A percentile compares a stretch with the other conserved stretches of the same genome.
These are phyloP conservation scores for Variabilichromis moorii DNA, from an alignment of 2,113 vertebrate species.

Conservation along the genomic window DNA sequence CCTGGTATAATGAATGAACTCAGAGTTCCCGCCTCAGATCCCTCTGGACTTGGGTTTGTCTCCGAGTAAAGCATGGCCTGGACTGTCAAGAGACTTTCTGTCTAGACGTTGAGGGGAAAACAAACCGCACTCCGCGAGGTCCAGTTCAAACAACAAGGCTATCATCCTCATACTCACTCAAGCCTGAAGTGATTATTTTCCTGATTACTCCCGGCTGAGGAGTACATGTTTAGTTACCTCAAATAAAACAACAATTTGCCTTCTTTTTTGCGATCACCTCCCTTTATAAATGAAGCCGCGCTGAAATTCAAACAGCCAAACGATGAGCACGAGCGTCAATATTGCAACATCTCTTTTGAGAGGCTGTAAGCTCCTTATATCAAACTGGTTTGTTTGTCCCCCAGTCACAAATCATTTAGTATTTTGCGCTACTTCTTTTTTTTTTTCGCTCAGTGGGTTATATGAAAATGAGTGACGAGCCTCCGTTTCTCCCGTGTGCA, in stretches of 20 bases:
- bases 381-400: slow-evolving; percentile 61
- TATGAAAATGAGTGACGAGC: slow-evolving; percentile 60
- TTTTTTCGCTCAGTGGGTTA: slow-evolving; percentile 49
- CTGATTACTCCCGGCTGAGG: slow-evolving; percentile 41
- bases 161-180: slow-evolving; percentile 9
- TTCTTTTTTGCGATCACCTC: slow-evolving; percentile 40
- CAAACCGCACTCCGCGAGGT: slow-evolving; percentile 1
- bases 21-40: slow-evolving; percentile 7
- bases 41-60: slow-evolving; percentile 34
- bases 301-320: slow-evolving; percentile 34
- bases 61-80: neutral
- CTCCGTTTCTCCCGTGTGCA: slow-evolving; percentile 60
- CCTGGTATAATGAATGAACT: slow-evolving; percentile 54
- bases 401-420: slow-evolving; percentile 67
- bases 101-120: slow-evolving; percentile 32
- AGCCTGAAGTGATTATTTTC: slow-evolving; percentile 35
- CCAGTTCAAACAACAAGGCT: slow-evolving; percentile 39
- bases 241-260: slow-evolving; percentile 46
- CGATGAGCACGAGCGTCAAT: slow-evolving; percentile 19
- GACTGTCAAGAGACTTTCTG: slow-evolving; percentile 27
- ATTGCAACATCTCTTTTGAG: slow-evolving; percentile 46
- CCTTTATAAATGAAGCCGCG: slow-evolving; percentile 37
- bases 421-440: slow-evolving; percentile 49
- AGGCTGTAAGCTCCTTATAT: slow-evolving; percentile 64
- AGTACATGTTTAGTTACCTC: slow-evolving; percentile 51